Base-by-base conservation (phyloP, 2,113 vertebrate species). In the Mirounga angustirostris region DNA sequence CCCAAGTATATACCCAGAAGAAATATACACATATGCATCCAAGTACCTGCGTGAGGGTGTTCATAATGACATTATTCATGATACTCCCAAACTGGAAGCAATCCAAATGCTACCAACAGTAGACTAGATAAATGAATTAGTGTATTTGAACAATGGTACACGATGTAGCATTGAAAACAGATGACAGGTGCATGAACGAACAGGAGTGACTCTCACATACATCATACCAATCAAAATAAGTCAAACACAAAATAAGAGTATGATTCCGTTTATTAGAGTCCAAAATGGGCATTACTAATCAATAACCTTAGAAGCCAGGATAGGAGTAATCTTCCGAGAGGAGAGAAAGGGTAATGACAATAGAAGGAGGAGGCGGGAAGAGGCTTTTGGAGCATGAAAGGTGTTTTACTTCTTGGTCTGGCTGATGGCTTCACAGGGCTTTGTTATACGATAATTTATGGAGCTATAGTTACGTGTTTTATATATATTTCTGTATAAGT, bases 401-500 rank as follows among this genome's bases (percentile, higher is more conserved):
- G 61, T 24, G 28, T 94, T 95, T 95, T 30, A 50, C 69, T 94
- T 46, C 85, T 50, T 81, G n/a, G 4, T 58, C 71, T 76, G 12
- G 22, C 14, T 43, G 46, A 63, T n/a, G 14, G n/a, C 30, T 94
- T 94, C 65, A 18, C 73, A 76, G 69, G 30, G 71, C 15, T 81
- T 79, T 90, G 8, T 79, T 92, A 89, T 78, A 58, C 28, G 40
- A 54, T 61, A 50, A 94, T 69, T 89, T 82, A 56, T 40, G 67
- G 36, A 82, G 30, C 40, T 67, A 52, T 18, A 46, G 52, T 71
- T 84, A 88, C 40, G 24, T 76, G 43, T 73, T 89, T 76, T 94
- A 65, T 85, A 86, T n/a, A 15, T 76, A 88, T 88, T 97, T 94
- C 78, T 78, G 3, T 76, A 52, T 78, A 52, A 86, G 30, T 78